phyloP scores from a whole-genome alignment of 1,140 invertebrate species.

The Drosophila bocki region DNA sequence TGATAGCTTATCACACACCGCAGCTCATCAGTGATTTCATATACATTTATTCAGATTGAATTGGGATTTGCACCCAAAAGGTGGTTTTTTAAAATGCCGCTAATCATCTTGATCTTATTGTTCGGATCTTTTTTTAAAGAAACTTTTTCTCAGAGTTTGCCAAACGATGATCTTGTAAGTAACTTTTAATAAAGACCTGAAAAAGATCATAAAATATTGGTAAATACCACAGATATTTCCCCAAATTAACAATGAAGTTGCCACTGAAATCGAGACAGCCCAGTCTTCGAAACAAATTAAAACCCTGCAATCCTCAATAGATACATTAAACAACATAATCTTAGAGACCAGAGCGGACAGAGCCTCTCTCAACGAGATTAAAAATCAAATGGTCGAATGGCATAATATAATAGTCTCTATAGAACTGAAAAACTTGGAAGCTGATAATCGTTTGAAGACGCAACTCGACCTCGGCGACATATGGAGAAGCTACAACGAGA shows the following conservation, averaged over 20 bases:
- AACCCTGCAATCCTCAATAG: neutral
- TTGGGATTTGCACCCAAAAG: neutral
- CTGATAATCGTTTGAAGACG: conserved; percentile 4
- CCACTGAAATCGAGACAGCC: neutral
- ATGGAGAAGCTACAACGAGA: conserved; percentile 4
- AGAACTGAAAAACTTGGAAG: conserved; percentile 1
- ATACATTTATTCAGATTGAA: neutral
- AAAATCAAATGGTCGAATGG: conserved; percentile 12
- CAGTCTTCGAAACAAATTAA: neutral
- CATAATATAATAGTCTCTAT: neutral
- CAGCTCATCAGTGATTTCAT: neutral
- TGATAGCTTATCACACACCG: neutral
- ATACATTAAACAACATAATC: neutral
- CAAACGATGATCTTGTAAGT: conserved; percentile 2
- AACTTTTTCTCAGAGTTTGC: neutral
- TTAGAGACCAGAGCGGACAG: neutral
- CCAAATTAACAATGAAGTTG: neutral
- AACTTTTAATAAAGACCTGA: neutral
- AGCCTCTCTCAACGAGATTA: neutral
- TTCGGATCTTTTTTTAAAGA: too few species aligned
- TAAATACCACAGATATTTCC: neutral
- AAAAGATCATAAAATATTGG: too few species aligned
- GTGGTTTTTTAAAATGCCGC: neutral
- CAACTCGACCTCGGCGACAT: neutral
- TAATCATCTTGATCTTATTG: neutral